Conservation (phyloP, 1,140 invertebrate species). For the Tetragonula clypearis region DNA sequence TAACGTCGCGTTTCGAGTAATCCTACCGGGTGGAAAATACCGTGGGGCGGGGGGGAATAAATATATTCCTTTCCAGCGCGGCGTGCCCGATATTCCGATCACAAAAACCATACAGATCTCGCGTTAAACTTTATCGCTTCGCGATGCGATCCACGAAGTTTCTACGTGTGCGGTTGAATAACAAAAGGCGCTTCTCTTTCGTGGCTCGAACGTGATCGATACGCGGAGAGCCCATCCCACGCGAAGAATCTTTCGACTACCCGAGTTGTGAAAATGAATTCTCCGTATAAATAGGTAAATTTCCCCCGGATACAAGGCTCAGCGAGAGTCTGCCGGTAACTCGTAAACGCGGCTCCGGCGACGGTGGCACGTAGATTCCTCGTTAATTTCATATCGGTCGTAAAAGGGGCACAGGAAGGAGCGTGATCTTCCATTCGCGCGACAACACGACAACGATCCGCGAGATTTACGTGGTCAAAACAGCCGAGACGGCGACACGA, state of each 20-base stretch:
- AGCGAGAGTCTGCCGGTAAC: neutral
- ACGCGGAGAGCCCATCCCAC: neutral
- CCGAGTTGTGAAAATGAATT: neutral
- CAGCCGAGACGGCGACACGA: too few relatives aligned
- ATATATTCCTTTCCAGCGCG: neutral
- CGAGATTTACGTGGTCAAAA: conserved; percentile 16
- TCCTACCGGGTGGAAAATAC: neutral
- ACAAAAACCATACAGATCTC: neutral
- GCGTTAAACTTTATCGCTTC: neutral
- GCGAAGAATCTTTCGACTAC: too few relatives aligned
- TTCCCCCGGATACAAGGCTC: conserved; percentile 4
- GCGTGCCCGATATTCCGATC: neutral
- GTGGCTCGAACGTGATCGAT: conserved; percentile 12
- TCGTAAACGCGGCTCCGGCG: conserved; percentile 21
- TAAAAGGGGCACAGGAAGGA: conserved; percentile 27
- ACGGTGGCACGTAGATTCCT: conserved; percentile 49
- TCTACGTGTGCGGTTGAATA: neutral
- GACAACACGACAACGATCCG: conserved; percentile 10
- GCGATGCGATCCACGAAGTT: neutral
- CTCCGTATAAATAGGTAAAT: conserved; percentile 16
- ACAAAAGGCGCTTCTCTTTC: neutral
- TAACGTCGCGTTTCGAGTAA: neutral
- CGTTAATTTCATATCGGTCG: conserved; percentile 65
- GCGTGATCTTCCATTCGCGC: conserved; percentile 30
- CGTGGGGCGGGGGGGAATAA: neutral